Evolutionary conservation across 2,888 invertebrate species (phyloP), one percentile per base, ranked within the genome.

Genomic region (Autographa gamma): DNA sequence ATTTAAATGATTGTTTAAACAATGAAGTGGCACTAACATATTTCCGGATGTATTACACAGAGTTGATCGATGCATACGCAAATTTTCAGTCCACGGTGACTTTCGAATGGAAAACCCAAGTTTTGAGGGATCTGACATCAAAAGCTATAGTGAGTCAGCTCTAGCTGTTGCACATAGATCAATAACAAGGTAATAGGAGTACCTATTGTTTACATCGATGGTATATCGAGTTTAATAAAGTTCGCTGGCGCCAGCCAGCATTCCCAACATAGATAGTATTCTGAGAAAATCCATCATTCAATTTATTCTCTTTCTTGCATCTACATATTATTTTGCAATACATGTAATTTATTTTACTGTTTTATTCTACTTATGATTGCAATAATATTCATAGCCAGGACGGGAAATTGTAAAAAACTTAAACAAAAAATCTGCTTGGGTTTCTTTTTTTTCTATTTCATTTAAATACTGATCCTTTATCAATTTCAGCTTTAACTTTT

Each of bases 151-250:
- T 56, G 54, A 19, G 19, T 48, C 19, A 56, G 25, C 11, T 19
- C 54, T 2, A 56, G 25, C 0, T 13, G 54, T 13, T 2, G 8
- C 54, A 56, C 13, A 8, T 56, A 19, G 13, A 56, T 56, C 54
- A 25, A 56, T 19, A 56, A 56, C 25, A 56, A 13, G 13, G 9
- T 18, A 19, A 18, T 56, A 56, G 5, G 9, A 19, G 5, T 56
- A n/a, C n/a, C n/a, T n/a, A n/a, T 19, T 18, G 19, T 56, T 56
- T 56, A 56, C 54, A 54, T 54, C 19, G 54, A 54, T 54, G 54
- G 19, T 19, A 56, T 56, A 56, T 25, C 54, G 19, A 56, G 25
- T 56, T 56, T 56, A 25, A 56, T 56, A 25, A 56, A 25, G 54
- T 14, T 56, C 13, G 13, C 19, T 25, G 11, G 25, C 25, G 13